Conservation (phyloP, 2,888 invertebrate species). For the Hirtodrosophila confusa region DNA sequence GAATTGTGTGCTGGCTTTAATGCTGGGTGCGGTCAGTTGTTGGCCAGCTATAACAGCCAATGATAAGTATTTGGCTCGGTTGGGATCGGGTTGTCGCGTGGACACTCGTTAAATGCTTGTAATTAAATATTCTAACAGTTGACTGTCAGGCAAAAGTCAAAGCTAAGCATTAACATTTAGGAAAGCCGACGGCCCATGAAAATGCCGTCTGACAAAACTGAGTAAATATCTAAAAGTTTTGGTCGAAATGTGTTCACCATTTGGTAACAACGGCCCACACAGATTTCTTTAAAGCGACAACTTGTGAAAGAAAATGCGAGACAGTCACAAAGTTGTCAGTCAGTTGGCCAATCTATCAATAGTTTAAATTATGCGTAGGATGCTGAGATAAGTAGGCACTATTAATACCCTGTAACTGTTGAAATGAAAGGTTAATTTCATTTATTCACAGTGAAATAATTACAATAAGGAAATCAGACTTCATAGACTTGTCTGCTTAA, state of each 20-base stretch:
- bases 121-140: constrained; percentile 67
- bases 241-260: constrained; percentile 29
- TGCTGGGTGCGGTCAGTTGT: constrained; percentile 57
- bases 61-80: constrained; percentile 17
- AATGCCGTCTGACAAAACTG: constrained; percentile 29
- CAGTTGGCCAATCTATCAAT: constrained; percentile 59
- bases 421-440: no score
- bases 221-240: constrained; percentile 18
- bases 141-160: constrained; percentile 49
- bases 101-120: constrained; percentile 62
- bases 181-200: constrained; percentile 38
- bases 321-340: constrained; percentile 46
- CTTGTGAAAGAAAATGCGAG: constrained; percentile 61
- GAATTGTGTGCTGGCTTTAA: constrained; percentile 35
- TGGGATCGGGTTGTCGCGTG: constrained; percentile 38
- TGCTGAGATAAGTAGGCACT: neutral
- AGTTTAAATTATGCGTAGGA: constrained; percentile 35
- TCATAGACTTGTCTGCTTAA: no score
- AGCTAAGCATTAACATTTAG: constrained; percentile 60
- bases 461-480: no score
- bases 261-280: constrained; percentile 46
- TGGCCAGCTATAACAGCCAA: constrained; percentile 57
- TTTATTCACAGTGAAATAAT: no score
- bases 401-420: constrained; percentile 25
- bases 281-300: constrained; percentile 34